Evolutionary conservation across 2,113 vertebrate species (phyloP).

Genomic region (Dromas ardeola): DNA sequence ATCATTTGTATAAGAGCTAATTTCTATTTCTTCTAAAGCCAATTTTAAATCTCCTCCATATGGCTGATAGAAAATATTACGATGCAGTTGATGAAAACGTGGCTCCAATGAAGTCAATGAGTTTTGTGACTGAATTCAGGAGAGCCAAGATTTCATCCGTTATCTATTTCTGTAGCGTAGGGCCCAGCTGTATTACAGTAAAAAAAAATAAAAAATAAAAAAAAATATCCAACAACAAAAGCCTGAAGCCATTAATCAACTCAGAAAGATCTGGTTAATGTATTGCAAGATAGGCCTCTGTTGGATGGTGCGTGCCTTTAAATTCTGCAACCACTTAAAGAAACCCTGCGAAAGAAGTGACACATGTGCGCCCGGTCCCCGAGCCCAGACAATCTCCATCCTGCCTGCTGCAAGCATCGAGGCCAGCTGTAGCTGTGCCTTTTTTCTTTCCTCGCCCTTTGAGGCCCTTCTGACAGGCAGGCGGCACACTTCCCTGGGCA

Average conservation of each 20-base stretch:
- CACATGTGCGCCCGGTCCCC: background rate
- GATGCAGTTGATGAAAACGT: background rate
- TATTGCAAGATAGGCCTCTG: slow-evolving; percentile 1
- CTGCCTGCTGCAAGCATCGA: background rate
- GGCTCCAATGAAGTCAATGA: slow-evolving; percentile 4
- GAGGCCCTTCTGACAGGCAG: background rate
- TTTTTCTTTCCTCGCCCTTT: background rate
- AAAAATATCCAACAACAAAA: background rate
- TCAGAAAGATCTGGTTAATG: slow-evolving; percentile 33
- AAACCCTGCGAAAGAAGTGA: background rate
- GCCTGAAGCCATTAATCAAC: slow-evolving; percentile 25
- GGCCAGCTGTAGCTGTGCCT: background rate
- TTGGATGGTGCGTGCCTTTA: background rate
- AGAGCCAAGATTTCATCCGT: slow-evolving; percentile 2
- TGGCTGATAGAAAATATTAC: slow-evolving; percentile 20
- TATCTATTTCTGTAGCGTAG: background rate
- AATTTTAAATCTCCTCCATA: slow-evolving; percentile 44
- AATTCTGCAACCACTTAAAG: slow-evolving; percentile 27
- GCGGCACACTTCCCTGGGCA: background rate
- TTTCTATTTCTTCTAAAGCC: slow-evolving; percentile 54
- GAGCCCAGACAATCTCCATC: background rate
- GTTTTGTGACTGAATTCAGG: background rate
- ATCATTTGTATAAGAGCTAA: slow-evolving; percentile 5
- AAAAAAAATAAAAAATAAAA: background rate
- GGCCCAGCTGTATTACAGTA: background rate